Evolutionary conservation across 1,140 invertebrate genomes (phyloP).

Genomic region (Agrilus planipennis): DNA sequence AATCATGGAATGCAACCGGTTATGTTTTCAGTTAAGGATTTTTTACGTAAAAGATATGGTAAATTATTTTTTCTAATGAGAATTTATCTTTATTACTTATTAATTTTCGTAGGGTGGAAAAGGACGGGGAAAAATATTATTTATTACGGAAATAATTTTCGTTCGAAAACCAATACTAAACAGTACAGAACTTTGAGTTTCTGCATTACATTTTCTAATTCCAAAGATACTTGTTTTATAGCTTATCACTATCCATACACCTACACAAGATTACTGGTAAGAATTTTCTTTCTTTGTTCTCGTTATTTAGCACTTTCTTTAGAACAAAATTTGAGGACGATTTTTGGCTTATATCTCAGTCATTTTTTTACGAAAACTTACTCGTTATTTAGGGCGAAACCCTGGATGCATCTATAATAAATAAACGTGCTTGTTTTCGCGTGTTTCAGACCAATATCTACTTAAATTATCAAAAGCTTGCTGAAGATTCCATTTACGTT

Average conservation of each 20-base stretch:
- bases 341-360: no score
- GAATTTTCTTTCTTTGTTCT: conserved; percentile 17
- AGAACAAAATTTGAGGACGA: no score
- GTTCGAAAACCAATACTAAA: conserved; percentile 38
- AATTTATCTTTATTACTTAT: background rate
- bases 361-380: no score
- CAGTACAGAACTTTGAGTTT: conserved; percentile 74
- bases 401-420: no score
- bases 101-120: conserved; percentile 48
- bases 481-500: no score
- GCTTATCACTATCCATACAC: conserved; percentile 89
- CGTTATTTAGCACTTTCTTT: conserved; percentile 8
- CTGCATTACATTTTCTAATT: conserved; percentile 66
- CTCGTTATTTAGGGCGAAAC: no score
- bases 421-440: no score
- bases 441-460: no score
- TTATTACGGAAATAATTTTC: conserved; percentile 65
- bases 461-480: no score
- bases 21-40: conserved; percentile 69
- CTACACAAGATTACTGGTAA: conserved; percentile 64
- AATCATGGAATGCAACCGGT: conserved; percentile 89
- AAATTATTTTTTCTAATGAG: background rate
- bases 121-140: conserved; percentile 65
- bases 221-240: conserved; percentile 73
- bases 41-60: conserved; percentile 4